Base-by-base conservation (phyloP, 2,113 vertebrate species). In the Rutilus rutilus region DNA sequence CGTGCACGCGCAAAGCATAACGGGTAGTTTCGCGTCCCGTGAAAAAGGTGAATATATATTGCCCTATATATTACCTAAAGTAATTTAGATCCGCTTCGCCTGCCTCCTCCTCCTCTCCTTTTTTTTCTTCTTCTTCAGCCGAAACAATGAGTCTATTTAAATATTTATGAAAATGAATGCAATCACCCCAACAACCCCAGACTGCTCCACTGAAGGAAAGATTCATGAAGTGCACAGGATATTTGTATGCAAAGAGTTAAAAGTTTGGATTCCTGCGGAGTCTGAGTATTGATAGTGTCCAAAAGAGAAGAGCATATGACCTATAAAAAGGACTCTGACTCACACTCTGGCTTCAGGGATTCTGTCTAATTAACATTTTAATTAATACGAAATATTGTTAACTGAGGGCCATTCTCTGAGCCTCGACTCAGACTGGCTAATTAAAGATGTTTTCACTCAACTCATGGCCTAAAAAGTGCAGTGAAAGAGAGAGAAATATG, bases 331-430 rank as follows among this genome's bases (percentile, higher is more conserved):
- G 30, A 85, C 89, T 86, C 73, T 57, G 19, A 86, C 64, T 90
- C 88, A 83, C 71, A 81, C 83, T 78, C 69, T 89, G 77, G 87
- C 91, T 90, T 90, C 83, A 89, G 89, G 90, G 88, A 88, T 89
- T 82, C 84, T 89, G 84, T 90, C 89, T 93, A 92, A 95, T 95
- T 94, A 94, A 92, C 93, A 93, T 94, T 94, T 94, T 92, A 94
- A 94, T 94, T 94, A 94, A 93, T 85, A 92, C 74, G 87, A 91
- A 92, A 91, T 92, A 91, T 91, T 93, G 90, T 91, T 92, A 91
- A 94, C 92, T 93, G 19, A 79, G 83, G 89, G 93, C 91, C 91
- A 92, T 91, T 91, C 90, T 93, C 27, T 30, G 88, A 91, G 90
- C 89, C 87, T 90, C 90, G 88, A 90, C 89, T 91, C 80, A 86